Base-by-base conservation (phyloP, 1,140 invertebrate genomes). In the Zophobas atratus region DNA sequence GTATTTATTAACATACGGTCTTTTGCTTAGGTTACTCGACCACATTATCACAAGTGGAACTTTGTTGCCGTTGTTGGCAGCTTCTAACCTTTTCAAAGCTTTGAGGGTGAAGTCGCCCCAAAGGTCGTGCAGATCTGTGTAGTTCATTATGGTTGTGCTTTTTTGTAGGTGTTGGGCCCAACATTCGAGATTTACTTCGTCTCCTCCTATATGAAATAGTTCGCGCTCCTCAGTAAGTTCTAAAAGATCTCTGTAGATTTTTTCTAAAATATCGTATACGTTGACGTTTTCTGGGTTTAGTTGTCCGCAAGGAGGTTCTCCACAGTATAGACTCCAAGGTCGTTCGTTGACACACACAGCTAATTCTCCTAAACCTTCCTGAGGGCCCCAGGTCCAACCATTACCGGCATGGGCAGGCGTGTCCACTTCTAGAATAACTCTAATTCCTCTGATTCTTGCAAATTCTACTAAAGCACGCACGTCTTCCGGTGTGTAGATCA, bases 281-380 rank as follows among this genome's bases (percentile, higher is more conserved):
- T 94, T 90, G 1, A 90, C 90, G 86, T 96, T 96, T 36, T 92
- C 90, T 1, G 94, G 93, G 87, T 96, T 95, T 0, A 96, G 88
- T 84, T 96, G 94, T 0, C 95, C 95, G 81, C 94, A 95, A 0
- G 95, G 94, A 8, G 95, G 94, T 84, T 96, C 93, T 1, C 94
- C 91, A 84, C 94, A 95, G 83, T 90, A 94, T 6, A 91, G 86
- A 81, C 90, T 90, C 94, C 94, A 96, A 0, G 94, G 94, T 81
- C 93, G 91, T 63, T 91, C 89, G 84, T 94, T 93, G 1, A 94
- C 89, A 83, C 94, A 96, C 57, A 94, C 88, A 1, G 92, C 92
- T 1, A 95, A 84, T 46, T 93, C 89, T 2, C 93, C 93, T 57
- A 93, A 84, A 0, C 92, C 92, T 8, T 89, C 88, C 8, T 87